Conservation (phyloP, 2,797 vertebrate genomes). For the Crocodylus rhombifer region DNA sequence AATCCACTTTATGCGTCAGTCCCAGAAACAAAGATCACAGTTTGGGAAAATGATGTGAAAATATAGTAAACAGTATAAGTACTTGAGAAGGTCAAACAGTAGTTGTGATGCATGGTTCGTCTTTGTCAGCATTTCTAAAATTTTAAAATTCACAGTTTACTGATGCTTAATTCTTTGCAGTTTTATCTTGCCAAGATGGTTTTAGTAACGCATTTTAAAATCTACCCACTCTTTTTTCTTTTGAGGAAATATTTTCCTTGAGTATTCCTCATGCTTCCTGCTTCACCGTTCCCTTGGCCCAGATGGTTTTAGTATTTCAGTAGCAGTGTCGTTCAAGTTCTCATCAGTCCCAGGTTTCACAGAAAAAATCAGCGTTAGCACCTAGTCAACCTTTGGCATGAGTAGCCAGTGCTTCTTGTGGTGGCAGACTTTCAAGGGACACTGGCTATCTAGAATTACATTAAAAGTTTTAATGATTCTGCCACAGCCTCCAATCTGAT, state of each 20-base stretch:
- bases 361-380: background rate
- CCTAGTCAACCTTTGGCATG: background rate
- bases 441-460: background rate
- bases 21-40: background rate
- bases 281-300: too few relatives aligned
- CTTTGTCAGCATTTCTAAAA: background rate
- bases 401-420: background rate
- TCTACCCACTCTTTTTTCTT: background rate
- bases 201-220: background rate
- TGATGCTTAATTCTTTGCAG: fast-evolving
- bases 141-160: background rate
- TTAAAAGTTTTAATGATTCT: background rate
- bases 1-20: background rate
- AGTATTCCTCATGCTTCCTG: background rate
- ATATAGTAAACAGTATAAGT: background rate
- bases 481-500: fast-evolving
- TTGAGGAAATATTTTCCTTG: background rate
- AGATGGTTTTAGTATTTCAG: background rate
- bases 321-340: background rate
- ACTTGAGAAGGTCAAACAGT: background rate
- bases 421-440: background rate
- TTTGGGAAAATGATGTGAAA: background rate
- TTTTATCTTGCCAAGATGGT: background rate
- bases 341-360: background rate
- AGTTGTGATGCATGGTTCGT: background rate